A percentile compares a stretch with the other conserved stretches of the same genome.
These are phyloP conservation scores for Anguilla megastoma DNA, from an alignment of 2,797 vertebrate species.

Conservation along the genomic window DNA sequence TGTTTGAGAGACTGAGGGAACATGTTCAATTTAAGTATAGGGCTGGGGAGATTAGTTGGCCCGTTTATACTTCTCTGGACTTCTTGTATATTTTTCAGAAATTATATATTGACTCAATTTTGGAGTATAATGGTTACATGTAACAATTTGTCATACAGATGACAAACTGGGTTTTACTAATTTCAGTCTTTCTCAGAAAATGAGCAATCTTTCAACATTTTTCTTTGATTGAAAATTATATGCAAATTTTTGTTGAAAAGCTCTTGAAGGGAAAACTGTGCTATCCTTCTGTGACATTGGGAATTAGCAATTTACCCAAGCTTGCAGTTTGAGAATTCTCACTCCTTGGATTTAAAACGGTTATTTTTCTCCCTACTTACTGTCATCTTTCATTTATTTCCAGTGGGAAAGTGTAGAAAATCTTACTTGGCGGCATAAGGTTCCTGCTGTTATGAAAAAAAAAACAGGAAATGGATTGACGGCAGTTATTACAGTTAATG, in stretches of 20 bases:
- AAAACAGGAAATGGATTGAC: not conserved
- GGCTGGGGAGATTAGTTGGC: conserved; percentile 54
- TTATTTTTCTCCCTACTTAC: conserved; percentile 16
- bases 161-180: conserved; percentile 47
- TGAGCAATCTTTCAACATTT: conserved; percentile 41
- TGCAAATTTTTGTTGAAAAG: not conserved
- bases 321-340: not conserved
- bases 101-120: not conserved
- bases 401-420: not conserved
- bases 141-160: conserved; percentile 41
- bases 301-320: not conserved
- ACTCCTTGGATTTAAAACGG: not conserved
- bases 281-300: not conserved
- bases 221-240: conserved; percentile 18
- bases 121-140: conserved; percentile 4
- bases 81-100: conserved; percentile 13
- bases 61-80: conserved; percentile 54
- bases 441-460: not conserved
- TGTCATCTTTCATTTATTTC: not conserved
- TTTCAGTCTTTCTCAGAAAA: conserved; percentile 47
- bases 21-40: conserved; percentile 54
- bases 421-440: not conserved
- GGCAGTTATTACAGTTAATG: not conserved
- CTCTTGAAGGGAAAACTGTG: not conserved
- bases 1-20: not conserved